Conservation (phyloP, 2,888 invertebrate species). For the Apomyelois bistriatella region DNA sequence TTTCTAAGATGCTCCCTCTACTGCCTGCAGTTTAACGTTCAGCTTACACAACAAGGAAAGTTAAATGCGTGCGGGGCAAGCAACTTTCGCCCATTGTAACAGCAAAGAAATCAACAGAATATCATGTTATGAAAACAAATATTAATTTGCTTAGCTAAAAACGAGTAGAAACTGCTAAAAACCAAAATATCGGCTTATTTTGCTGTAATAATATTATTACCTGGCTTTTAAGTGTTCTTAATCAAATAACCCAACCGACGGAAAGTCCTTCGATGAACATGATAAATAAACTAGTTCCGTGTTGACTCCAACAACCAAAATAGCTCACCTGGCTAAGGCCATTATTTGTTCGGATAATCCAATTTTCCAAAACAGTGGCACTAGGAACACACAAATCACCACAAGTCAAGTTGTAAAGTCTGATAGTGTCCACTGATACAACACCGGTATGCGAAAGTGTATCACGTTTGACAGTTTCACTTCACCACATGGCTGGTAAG, state of each 20-base stretch:
- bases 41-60: conserved; percentile 79
- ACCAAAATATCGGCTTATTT: conserved; percentile 17
- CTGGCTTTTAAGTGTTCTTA: conserved; percentile 43
- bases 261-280: conserved; percentile 67
- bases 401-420: conserved; percentile 43
- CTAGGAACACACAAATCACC: conserved; percentile 66
- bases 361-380: conserved; percentile 71
- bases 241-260: conserved; percentile 52
- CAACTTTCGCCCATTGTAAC: conserved; percentile 75
- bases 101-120: conserved; percentile 38
- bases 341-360: conserved; percentile 78
- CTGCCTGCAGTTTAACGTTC: conserved; percentile 65
- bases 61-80: conserved; percentile 66
- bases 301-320: conserved; percentile 77
- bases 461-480: conserved; percentile 79
- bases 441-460: conserved; percentile 64
- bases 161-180: conserved; percentile 22
- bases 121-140: conserved; percentile 25
- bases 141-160: conserved; percentile 24
- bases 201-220: conserved; percentile 33
- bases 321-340: conserved; percentile 80
- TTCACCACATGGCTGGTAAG: conserved; percentile 74
- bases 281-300: conserved; percentile 75
- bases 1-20: conserved; percentile 74
- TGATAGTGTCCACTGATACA: conserved; percentile 47